These are phyloP conservation scores for Glaucidium brasilianum DNA, from an alignment of 2,113 vertebrate genomes.

Conservation along the genomic window DNA sequence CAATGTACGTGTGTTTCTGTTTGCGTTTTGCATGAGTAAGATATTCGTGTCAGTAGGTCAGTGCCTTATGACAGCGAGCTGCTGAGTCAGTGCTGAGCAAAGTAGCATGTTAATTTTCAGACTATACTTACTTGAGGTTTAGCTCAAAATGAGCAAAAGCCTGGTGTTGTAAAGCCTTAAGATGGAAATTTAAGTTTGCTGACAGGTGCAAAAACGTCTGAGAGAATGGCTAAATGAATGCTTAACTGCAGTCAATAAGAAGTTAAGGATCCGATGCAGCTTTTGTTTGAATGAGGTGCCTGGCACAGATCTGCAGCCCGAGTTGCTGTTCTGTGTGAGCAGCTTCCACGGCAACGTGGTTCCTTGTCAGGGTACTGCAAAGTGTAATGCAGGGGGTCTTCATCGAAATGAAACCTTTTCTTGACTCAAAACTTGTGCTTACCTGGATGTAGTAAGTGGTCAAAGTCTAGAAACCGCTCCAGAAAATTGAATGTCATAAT, in stretches of 20 bases:
- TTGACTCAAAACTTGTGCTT: background rate
- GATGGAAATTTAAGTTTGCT: background rate
- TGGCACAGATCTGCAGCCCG: background rate
- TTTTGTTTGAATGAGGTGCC: background rate
- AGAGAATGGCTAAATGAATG: background rate
- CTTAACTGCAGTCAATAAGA: background rate
- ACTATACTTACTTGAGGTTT: background rate
- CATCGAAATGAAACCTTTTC: background rate
- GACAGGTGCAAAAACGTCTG: background rate
- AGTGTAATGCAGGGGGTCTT: background rate
- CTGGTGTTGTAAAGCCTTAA: fast-evolving
- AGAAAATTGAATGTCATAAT: background rate
- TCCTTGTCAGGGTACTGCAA: background rate
- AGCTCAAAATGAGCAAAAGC: background rate
- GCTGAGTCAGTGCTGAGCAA: conserved; percentile 23
- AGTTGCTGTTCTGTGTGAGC: conserved; percentile 6
- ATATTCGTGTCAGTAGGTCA: conserved; percentile 40
- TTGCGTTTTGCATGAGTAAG: background rate
- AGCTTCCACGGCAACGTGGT: conserved; percentile 32
- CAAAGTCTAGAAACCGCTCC: background rate
- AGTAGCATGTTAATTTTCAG: background rate
- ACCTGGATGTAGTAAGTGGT: background rate
- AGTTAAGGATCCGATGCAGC: background rate
- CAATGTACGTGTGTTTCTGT: background rate
- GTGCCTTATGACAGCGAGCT: background rate